Evolutionary conservation across 2,888 invertebrate genomes (phyloP).

Genomic region (Lepidocyrtinus sp.): DNA sequence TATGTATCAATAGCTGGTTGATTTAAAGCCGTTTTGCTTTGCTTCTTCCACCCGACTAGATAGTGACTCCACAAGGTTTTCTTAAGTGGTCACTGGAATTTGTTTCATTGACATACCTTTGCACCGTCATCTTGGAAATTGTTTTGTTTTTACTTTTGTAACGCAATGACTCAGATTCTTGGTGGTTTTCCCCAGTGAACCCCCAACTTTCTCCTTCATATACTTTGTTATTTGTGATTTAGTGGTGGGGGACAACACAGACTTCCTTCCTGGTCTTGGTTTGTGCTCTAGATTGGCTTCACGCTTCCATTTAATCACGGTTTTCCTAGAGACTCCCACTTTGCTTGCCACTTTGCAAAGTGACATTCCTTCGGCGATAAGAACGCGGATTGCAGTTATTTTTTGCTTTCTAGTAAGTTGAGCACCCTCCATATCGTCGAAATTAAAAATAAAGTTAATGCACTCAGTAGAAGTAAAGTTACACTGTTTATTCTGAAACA

Average conservation of each 20-base stretch:
- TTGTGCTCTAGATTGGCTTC: not conserved
- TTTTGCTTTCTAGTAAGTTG: not conserved
- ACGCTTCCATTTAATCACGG: not conserved
- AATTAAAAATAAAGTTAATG: too few species aligned
- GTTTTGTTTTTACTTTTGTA: not conserved
- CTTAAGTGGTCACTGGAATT: too few species aligned
- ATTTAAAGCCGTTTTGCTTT: too few species aligned
- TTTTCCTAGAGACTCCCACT: not conserved
- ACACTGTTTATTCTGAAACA: too few species aligned
- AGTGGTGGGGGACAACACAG: not conserved
- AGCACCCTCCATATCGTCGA: not conserved
- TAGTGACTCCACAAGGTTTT: too few species aligned
- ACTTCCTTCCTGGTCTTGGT: not conserved
- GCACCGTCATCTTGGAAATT: not conserved
- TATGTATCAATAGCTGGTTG: too few species aligned
- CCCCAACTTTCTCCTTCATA: conserved; percentile 10
- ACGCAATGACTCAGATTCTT: not conserved
- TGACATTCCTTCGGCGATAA: not conserved
- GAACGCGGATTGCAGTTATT: not conserved
- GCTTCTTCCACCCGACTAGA: too few species aligned
- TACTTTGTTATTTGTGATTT: conserved; percentile 15
- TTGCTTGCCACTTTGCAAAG: not conserved
- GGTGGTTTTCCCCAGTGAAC: not conserved
- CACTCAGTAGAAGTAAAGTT: too few species aligned
- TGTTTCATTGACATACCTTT: too few species aligned